These are phyloP conservation scores for Encarsia formosa DNA, from an alignment of 2,888 invertebrate genomes.

Conservation along the genomic window DNA sequence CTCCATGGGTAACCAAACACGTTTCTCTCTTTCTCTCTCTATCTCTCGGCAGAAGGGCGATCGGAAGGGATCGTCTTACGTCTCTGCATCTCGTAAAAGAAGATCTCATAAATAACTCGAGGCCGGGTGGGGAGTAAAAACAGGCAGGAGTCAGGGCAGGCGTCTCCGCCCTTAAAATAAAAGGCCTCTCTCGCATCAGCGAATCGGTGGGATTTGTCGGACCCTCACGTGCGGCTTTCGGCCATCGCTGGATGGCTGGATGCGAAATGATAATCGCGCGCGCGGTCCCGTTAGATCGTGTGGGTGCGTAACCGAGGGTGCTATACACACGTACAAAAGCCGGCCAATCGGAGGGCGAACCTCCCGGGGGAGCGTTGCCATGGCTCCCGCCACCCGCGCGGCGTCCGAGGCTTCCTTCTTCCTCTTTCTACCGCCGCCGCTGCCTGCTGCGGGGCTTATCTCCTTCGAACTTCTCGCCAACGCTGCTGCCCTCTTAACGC, in stretches of 20 bases:
- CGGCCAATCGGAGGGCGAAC: conserved; percentile 51
- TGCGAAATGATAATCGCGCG: conserved; percentile 45
- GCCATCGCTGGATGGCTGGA: conserved; percentile 22
- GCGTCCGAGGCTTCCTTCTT: too few species aligned
- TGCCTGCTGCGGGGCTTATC: too few species aligned
- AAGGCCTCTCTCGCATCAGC: conserved; percentile 15
- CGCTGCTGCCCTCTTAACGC: too few species aligned
- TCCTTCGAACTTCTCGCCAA: too few species aligned
- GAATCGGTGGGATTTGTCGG: conserved; percentile 13
- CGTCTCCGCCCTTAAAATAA: conserved; percentile 20
- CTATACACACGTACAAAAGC: conserved; percentile 48
- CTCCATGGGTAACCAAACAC: too few species aligned
- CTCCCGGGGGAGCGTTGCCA: conserved; percentile 51
- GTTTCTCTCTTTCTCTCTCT: too few species aligned
- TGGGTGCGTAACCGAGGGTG: conserved; percentile 22
- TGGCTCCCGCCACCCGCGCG: conserved; percentile 43
- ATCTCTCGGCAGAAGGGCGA: too few species aligned
- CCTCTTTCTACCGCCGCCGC: too few species aligned
- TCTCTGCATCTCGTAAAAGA: too few species aligned
- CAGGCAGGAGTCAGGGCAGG: neutral
- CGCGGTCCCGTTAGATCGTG: conserved; percentile 27
- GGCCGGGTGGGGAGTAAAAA: neutral
- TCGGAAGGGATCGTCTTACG: too few species aligned
- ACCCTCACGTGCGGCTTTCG: neutral
- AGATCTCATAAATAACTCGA: conserved; percentile 19